Conservation (phyloP, 2,113 vertebrate species). For the Meleagris gallopavo region DNA sequence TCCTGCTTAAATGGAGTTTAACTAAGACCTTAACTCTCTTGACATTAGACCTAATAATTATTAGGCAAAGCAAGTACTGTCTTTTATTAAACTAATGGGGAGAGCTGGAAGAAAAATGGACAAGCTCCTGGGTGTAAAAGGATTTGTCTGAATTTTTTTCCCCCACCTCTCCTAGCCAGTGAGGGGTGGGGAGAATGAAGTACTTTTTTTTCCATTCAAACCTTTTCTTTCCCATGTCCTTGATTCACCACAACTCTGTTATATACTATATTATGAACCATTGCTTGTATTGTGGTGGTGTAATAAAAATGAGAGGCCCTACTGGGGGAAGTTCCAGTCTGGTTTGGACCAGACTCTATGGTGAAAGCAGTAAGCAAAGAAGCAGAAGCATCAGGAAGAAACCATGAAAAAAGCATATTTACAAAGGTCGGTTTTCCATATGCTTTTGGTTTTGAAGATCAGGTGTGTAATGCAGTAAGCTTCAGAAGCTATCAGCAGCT, state of each 20-base stretch:
- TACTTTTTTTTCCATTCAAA: not conserved
- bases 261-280: not conserved
- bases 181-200: not conserved
- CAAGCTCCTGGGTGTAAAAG: not conserved
- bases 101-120: not conserved
- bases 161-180: not conserved
- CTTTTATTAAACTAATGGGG: slow-evolving; percentile 30
- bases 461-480: not conserved
- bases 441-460: not conserved
- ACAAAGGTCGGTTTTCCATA: not conserved
- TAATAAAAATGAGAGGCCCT: not conserved
- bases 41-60: slow-evolving; percentile 32
- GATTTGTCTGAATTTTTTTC: not conserved
- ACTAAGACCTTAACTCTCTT: slow-evolving; percentile 42
- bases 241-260: not conserved
- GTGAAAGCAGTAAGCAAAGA: not conserved
- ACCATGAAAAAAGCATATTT: not conserved
- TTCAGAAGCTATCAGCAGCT: not conserved
- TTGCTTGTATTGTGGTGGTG: not conserved
- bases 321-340: not conserved
- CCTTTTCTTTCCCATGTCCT: not conserved
- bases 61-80: slow-evolving; percentile 12
- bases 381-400: not conserved
- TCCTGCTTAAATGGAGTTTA: slow-evolving; percentile 43
- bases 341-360: not conserved